These are phyloP conservation scores for Electrona antarctica DNA, from an alignment of 2,113 vertebrate genomes.

Conservation along the genomic window DNA sequence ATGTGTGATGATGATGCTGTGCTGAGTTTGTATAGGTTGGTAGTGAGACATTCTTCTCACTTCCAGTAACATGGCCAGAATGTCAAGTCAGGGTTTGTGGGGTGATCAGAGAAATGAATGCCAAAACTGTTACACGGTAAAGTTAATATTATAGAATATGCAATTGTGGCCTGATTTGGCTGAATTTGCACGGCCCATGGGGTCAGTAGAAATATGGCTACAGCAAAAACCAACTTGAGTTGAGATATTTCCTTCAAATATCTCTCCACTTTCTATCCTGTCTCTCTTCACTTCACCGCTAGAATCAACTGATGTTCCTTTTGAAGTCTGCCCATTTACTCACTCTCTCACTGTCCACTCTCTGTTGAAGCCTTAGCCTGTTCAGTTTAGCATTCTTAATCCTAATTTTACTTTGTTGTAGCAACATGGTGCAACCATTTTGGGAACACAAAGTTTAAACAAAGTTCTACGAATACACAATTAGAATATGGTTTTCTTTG, in stretches of 20 bases:
- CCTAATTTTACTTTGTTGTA: constrained; percentile 2
- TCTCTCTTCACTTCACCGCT: neutral
- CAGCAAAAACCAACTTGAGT: too few species aligned
- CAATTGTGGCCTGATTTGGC: neutral
- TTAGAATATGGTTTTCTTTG: neutral
- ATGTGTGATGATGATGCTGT: constrained; percentile 38
- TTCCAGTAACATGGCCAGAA: constrained; percentile 31
- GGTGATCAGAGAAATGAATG: too few species aligned
- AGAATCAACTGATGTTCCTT: neutral
- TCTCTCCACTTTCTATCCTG: neutral
- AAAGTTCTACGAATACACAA: neutral
- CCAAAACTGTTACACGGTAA: neutral
- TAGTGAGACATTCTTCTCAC: constrained; percentile 42
- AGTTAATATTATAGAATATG: neutral
- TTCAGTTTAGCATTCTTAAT: neutral
- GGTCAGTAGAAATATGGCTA: too few species aligned
- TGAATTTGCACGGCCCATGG: neutral
- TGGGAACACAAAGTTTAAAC: neutral
- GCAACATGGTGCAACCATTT: neutral
- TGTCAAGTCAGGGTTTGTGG: constrained; percentile 4
- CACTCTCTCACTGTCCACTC: neutral
- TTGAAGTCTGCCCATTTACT: neutral
- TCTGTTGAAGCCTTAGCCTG: neutral
- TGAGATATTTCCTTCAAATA: neutral
- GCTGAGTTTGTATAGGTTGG: constrained; percentile 5